phyloP scores from a whole-genome alignment of 2,113 vertebrate species.

The Hippocampus abdominalis region DNA sequence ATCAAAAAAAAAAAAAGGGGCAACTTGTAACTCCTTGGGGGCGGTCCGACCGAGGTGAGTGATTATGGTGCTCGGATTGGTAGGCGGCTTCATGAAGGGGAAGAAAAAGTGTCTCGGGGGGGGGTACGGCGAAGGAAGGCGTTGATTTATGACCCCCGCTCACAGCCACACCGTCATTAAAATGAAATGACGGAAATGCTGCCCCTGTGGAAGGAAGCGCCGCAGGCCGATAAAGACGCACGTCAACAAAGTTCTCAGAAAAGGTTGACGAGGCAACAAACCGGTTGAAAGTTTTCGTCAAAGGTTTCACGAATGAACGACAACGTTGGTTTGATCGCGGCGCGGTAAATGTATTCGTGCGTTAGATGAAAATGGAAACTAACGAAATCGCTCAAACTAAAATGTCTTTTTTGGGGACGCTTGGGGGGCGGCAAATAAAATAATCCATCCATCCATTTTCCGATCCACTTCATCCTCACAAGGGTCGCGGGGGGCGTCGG shows the following conservation, averaged over 20 bases:
- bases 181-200: constrained; percentile 76
- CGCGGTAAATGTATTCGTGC: no score
- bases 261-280: neutral
- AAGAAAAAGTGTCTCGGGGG: constrained; percentile 89
- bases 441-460: no score
- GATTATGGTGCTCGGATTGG: constrained; percentile 87
- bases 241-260: neutral
- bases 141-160: constrained; percentile 88
- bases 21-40: constrained; percentile 68
- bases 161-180: constrained; percentile 91
- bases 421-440: no score
- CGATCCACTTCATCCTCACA: no score
- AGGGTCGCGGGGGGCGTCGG: no score
- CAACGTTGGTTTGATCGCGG: no score
- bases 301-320: neutral
- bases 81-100: constrained; percentile 84
- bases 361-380: neutral
- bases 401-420: no score
- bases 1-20: constrained; percentile 74
- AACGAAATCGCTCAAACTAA: no score
- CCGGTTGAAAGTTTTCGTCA: neutral
- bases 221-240: neutral
- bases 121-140: constrained; percentile 49
- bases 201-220: neutral
- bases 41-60: constrained; percentile 83